phyloP scores from a whole-genome alignment of 2,888 invertebrate genomes.

The Cerastoderma edule region DNA sequence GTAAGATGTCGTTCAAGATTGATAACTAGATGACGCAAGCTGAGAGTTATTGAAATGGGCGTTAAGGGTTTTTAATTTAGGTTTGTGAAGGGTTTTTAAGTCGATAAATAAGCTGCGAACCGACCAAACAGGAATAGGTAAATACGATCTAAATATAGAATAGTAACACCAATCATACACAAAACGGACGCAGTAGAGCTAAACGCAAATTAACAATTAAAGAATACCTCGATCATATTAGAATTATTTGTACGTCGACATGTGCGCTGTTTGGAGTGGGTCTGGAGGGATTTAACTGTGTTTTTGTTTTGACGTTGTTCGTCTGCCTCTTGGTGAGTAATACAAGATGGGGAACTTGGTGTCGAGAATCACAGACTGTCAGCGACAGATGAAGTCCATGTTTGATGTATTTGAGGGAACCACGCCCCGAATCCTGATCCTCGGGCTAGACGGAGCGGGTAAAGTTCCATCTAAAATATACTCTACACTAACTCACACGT shows the following conservation, averaged over 20 bases:
- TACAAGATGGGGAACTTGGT: conserved; percentile 42
- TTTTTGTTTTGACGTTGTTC: neutral
- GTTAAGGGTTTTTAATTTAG: neutral
- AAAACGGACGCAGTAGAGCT: conserved; percentile 6
- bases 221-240: neutral
- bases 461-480: too few relatives aligned
- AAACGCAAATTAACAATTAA: conserved; percentile 7
- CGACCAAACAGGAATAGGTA: conserved; percentile 1
- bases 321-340: neutral
- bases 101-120: conserved; percentile 15
- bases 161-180: neutral
- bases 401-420: conserved; percentile 45
- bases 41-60: too few relatives aligned
- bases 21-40: too few relatives aligned
- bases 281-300: neutral
- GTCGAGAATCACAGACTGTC: conserved; percentile 32
- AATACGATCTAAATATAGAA: conserved; percentile 7
- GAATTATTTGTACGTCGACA: neutral
- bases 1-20: too few relatives aligned
- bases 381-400: conserved; percentile 46
- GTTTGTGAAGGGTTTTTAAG: neutral
- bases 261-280: neutral
- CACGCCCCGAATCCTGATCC: conserved; percentile 37
- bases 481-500: too few relatives aligned
- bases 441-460: conserved; percentile 61